Evolutionary conservation across 2,888 invertebrate species (phyloP).

Genomic region (Drosophila hamatofila): DNA sequence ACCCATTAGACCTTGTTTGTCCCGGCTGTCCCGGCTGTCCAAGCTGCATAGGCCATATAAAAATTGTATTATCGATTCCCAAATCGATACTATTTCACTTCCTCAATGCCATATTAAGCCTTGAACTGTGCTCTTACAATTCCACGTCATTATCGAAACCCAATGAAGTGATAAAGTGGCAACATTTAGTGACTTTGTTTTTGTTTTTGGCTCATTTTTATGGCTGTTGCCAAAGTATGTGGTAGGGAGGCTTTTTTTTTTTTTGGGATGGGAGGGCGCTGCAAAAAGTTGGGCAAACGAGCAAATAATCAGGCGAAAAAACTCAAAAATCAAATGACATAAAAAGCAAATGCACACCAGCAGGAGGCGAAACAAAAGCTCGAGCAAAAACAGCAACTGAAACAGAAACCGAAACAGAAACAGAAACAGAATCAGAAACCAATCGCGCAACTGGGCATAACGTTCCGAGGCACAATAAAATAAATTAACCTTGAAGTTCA

Average conservation of each 20-base stretch:
- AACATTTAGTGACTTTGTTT: constrained; percentile 59
- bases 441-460: constrained; percentile 36
- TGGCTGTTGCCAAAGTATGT: constrained; percentile 10
- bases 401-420: constrained; percentile 1
- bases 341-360: constrained; percentile 15
- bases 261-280: not conserved
- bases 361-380: constrained; percentile 2
- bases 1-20: not conserved
- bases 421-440: constrained; percentile 7
- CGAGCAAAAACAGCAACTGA: not conserved
- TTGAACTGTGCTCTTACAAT: constrained; percentile 6
- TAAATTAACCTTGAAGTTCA: constrained; percentile 74
- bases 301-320: constrained; percentile 47
- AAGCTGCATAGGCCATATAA: not conserved
- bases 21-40: not conserved
- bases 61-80: not conserved
- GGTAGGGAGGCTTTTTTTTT: not conserved
- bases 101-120: not conserved
- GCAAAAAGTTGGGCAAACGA: constrained; percentile 34
- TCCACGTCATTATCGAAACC: constrained; percentile 16
- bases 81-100: not conserved
- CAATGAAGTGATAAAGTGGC: constrained; percentile 72
- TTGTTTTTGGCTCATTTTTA: constrained; percentile 20
- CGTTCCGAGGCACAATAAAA: constrained; percentile 59
- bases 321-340: constrained; percentile 72